These are phyloP conservation scores for Thymallus thymallus DNA, from an alignment of 2,113 vertebrate species.

Conservation along the genomic window DNA sequence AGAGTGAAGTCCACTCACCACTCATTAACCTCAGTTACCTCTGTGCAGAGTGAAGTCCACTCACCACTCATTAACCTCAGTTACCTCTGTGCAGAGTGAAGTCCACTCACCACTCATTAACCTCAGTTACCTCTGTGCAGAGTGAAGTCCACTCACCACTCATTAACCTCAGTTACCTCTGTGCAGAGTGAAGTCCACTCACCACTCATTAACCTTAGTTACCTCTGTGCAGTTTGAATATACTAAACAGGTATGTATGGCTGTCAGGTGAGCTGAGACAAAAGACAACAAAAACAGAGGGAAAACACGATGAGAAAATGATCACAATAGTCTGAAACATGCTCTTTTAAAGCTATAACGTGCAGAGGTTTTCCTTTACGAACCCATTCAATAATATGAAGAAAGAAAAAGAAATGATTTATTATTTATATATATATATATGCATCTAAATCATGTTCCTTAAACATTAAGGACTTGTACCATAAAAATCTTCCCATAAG, in stretches of 20 bases:
- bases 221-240: background rate
- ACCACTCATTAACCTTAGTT: too few relatives aligned
- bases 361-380: slow-evolving; percentile 79
- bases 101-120: too few relatives aligned
- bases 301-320: slow-evolving; percentile 20
- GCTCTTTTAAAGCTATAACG: slow-evolving; percentile 86
- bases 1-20: too few relatives aligned
- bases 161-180: too few relatives aligned
- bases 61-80: too few relatives aligned
- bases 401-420: slow-evolving; percentile 52
- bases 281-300: background rate
- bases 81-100: too few relatives aligned
- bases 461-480: slow-evolving; percentile 99
- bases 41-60: background rate
- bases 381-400: too few relatives aligned
- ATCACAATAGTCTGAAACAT: slow-evolving; percentile 82
- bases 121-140: too few relatives aligned
- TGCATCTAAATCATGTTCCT: slow-evolving; percentile 92
- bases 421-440: slow-evolving; percentile 73
- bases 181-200: too few relatives aligned
- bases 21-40: background rate
- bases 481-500: slow-evolving; percentile 75
- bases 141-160: background rate
- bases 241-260: background rate
- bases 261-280: background rate